Evolutionary conservation across 2,797 vertebrate genomes (phyloP).

Genomic region (Microctenopoma stevenorrisi): DNA sequence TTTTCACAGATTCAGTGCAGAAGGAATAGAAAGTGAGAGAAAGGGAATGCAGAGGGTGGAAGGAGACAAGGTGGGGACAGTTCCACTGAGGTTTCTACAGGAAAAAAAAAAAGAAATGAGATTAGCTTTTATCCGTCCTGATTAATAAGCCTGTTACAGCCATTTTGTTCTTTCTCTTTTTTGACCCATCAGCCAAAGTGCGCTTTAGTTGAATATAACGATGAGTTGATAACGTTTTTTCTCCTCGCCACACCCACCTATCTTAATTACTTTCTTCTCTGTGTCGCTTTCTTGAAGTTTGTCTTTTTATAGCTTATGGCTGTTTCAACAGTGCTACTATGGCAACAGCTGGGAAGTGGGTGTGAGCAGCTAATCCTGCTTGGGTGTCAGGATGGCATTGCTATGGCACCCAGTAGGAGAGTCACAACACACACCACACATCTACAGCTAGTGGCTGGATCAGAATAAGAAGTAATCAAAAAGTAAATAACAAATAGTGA

Average conservation of each 20-base stretch:
- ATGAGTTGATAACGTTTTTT: constrained; percentile 36
- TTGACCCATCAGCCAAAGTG: constrained; percentile 44
- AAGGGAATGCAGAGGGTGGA: constrained; percentile 24
- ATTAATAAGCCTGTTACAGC: constrained; percentile 52
- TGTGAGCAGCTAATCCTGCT: constrained; percentile 74
- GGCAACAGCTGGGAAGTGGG: constrained; percentile 78
- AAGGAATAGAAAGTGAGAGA: constrained; percentile 6
- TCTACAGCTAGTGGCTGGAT: no score
- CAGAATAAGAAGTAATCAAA: no score
- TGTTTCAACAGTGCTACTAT: constrained; percentile 77
- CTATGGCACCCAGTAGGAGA: constrained; percentile 68
- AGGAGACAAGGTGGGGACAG: constrained; percentile 43
- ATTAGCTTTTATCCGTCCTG: constrained; percentile 35
- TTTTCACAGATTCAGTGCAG: constrained; percentile 3
- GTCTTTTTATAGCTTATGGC: constrained; percentile 69
- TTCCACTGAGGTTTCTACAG: constrained; percentile 26
- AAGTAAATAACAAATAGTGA: no score
- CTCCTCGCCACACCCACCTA: constrained; percentile 8
- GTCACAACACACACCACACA: neutral
- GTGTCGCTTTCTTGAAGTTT: constrained; percentile 57
- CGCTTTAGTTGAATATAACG: constrained; percentile 46
- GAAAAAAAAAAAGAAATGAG: constrained; percentile 28
- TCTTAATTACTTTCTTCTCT: constrained; percentile 55
- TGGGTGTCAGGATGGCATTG: constrained; percentile 76
- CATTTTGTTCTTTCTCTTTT: constrained; percentile 34